Evolutionary conservation across 2,797 vertebrate genomes (phyloP), one percentile per base, ranked within the genome.

Genomic region (Champsocephalus esox): DNA sequence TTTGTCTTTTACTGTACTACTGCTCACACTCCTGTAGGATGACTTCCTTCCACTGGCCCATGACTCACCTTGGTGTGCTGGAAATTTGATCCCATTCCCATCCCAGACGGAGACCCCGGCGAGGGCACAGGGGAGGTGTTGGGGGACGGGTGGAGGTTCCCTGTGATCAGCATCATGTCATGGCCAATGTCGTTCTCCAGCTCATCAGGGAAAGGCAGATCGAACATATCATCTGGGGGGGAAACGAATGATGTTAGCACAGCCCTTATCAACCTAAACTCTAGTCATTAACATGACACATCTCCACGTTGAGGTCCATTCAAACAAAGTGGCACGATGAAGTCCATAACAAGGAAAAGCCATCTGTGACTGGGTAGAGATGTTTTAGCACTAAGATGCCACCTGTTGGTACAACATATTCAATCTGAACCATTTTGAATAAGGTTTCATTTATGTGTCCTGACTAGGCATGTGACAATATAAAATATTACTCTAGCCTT

Each of bases 141-240:
- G 64, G 97, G 98, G 69, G 98, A 97, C 46, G 97, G 95, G 86
- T 99, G 97, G 67, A 99, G 96, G 93, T 98, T 98, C 86, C 97
- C 96, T 64, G 97, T 98, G 91, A 99, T 98, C 88, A 99, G 93
- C 93, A 99, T 99, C 94, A 96, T 96, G 84, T 95, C 95, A 8
- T 95, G 94, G 81, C 96, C 96, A 57, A 99, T 98, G 85, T 99
- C 98, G 59, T 98, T 99, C 93, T 99, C 98, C 96, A 96, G 92
- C 75, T 96, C 95, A 55, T 95, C 95, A n/a, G 95, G 94, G 68
- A 96, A 95, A 44, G 94, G 95, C 69, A 96, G 87, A 73, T 94
- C 94, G 50, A 96, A 96, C 94, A 99, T 98, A 90, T 99, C 97
- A 11, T 93, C 93, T 94, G 76, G 13, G 17, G 21, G 5, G 3